These are phyloP conservation scores for Cynocephalus volans DNA, from an alignment of 2,113 vertebrate genomes.

Conservation along the genomic window DNA sequence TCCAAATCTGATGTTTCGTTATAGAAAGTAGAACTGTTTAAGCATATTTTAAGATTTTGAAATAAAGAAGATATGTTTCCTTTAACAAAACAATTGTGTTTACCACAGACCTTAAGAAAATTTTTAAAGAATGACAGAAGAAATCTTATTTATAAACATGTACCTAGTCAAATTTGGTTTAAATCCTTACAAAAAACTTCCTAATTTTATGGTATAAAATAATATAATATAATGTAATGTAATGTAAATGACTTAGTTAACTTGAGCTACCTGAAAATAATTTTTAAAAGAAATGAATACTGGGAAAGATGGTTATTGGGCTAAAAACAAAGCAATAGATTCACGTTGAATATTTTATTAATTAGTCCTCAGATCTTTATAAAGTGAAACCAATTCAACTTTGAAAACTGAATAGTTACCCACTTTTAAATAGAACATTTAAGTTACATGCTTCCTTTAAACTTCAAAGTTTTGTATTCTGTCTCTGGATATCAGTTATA, in stretches of 20 bases:
- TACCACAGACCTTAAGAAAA: not conserved
- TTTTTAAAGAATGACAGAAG: not conserved
- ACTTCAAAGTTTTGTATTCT: not conserved
- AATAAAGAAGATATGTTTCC: not conserved
- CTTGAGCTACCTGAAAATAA: not conserved
- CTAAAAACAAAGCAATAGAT: not conserved
- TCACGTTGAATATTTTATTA: slow-evolving; percentile 23
- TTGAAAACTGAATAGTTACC: not conserved
- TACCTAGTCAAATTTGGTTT: not conserved
- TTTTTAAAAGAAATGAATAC: slow-evolving; percentile 19
- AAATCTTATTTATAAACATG: slow-evolving; percentile 49
- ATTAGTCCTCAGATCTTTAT: slow-evolving; percentile 20
- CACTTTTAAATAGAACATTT: slow-evolving; percentile 57
- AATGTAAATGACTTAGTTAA: slow-evolving; percentile 40
- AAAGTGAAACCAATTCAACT: not conserved
- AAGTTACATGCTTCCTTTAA: not conserved
- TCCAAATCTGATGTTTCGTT: slow-evolving; percentile 31
- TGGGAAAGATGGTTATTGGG: not conserved
- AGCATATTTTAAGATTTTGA: slow-evolving; percentile 45
- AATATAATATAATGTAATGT: not conserved
- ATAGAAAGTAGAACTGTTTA: slow-evolving; percentile 34
- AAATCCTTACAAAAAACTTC: not conserved
- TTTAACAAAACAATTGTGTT: slow-evolving; percentile 43
- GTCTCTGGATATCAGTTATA: not conserved
- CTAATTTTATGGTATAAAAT: not conserved